Conservation (phyloP, 2,113 vertebrate species). For the Baryphthengus martii region DNA sequence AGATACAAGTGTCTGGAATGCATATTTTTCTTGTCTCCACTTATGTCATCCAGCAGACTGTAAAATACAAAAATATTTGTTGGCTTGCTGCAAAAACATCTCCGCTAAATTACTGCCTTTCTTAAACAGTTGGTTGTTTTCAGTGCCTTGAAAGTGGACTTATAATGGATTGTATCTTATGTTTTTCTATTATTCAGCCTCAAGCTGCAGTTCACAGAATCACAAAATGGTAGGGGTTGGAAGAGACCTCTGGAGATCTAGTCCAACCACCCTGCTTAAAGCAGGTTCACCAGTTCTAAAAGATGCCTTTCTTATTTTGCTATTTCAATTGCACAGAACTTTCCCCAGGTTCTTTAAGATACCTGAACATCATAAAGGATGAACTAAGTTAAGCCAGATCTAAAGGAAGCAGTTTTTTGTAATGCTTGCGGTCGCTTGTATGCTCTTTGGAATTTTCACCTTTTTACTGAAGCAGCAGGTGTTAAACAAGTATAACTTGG, state of each 20-base stretch:
- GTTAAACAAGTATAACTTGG: neutral
- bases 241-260: neutral
- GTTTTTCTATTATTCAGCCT: neutral
- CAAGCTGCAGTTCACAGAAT: neutral
- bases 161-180: too few species aligned
- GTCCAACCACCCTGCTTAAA: neutral
- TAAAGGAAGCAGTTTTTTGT: neutral
- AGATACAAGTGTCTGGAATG: neutral
- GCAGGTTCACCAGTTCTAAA: neutral
- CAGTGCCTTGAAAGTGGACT: neutral
- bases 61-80: slow-evolving; percentile 49
- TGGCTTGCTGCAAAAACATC: slow-evolving; percentile 25
- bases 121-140: slow-evolving; percentile 28
- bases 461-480: neutral
- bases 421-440: neutral
- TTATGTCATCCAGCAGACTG: slow-evolving; percentile 44
- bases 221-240: neutral
- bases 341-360: neutral
- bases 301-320: neutral
- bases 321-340: neutral
- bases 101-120: slow-evolving; percentile 34
- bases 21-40: slow-evolving; percentile 2
- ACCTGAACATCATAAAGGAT: neutral
- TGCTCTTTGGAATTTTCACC: neutral
- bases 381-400: neutral